Conservation (phyloP, 2,888 invertebrate species). For the Drosophila mayaguana region DNA sequence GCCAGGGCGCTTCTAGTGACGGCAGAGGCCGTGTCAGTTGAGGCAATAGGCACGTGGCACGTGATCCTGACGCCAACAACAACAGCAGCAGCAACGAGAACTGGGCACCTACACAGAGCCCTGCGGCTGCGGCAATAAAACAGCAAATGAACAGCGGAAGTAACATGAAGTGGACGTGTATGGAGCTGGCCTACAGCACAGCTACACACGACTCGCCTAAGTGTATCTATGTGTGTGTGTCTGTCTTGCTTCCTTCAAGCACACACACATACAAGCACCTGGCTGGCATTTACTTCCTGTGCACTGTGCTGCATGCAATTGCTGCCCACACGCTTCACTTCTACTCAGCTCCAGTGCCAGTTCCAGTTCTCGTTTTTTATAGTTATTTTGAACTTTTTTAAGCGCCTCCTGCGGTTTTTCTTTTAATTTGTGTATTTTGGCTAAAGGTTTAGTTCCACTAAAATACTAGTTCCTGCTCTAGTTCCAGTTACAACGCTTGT, state of each 20-base stretch:
- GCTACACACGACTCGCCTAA: conserved; percentile 17
- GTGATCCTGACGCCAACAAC: conserved; percentile 56
- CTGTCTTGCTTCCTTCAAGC: conserved; percentile 37
- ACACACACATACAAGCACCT: conserved; percentile 37
- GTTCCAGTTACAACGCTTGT: neutral
- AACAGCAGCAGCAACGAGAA: conserved; percentile 16
- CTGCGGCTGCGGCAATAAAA: conserved; percentile 71
- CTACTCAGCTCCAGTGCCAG: neutral
- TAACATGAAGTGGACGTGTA: conserved; percentile 65
- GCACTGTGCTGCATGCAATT: conserved; percentile 53
- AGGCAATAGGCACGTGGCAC: conserved; percentile 64
- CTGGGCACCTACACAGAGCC: conserved; percentile 40
- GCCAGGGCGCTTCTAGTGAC: neutral
- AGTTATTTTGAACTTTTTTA: neutral
- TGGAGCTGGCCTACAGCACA: conserved; percentile 43
- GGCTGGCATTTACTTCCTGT: conserved; percentile 67
- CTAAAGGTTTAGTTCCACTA: neutral
- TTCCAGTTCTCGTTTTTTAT: neutral
- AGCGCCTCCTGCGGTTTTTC: neutral
- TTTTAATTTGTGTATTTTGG: neutral
- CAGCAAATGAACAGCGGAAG: conserved; percentile 79
- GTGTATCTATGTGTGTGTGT: conserved; percentile 9
- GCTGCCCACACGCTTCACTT: conserved; percentile 1
- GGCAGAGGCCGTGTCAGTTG: neutral
- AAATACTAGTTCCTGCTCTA: neutral